Conservation (phyloP, 1,140 invertebrate species). For the Tigriopus japonicus region DNA sequence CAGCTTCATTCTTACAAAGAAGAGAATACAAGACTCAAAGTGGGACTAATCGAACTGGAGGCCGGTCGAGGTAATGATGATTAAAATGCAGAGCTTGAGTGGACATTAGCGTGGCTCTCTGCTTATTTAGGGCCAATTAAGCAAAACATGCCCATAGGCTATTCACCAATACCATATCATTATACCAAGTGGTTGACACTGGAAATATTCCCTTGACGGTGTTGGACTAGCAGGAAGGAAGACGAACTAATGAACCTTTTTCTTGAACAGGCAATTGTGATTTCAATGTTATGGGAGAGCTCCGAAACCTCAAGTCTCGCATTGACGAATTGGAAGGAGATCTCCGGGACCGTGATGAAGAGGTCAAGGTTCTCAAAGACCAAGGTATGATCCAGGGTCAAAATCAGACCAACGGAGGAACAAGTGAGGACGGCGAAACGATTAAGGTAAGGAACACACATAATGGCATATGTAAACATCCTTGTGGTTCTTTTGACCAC, state of each 20-base stretch:
- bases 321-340: conserved; percentile 11
- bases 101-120: too few species aligned
- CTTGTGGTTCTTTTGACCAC: not conserved
- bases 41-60: conserved; percentile 48
- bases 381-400: not conserved
- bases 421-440: not conserved
- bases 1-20: conserved; percentile 89
- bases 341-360: conserved; percentile 8
- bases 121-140: too few species aligned
- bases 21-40: conserved; percentile 74
- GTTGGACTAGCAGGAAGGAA: too few species aligned
- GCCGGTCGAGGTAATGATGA: conserved; percentile 37
- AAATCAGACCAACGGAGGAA: too few species aligned
- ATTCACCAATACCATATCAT: too few species aligned
- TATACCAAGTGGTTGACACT: too few species aligned
- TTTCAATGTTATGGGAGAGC: conserved; percentile 8
- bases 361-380: conserved; percentile 7
- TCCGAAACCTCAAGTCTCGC: conserved; percentile 1
- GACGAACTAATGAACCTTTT: not conserved
- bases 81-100: not conserved
- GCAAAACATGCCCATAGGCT: too few species aligned
- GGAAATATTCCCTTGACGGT: too few species aligned
- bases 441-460: conserved; percentile 8
- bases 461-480: not conserved
- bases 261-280: conserved; percentile 10